These are phyloP conservation scores for Charina bottae DNA, from an alignment of 2,113 vertebrate species.

Conservation along the genomic window DNA sequence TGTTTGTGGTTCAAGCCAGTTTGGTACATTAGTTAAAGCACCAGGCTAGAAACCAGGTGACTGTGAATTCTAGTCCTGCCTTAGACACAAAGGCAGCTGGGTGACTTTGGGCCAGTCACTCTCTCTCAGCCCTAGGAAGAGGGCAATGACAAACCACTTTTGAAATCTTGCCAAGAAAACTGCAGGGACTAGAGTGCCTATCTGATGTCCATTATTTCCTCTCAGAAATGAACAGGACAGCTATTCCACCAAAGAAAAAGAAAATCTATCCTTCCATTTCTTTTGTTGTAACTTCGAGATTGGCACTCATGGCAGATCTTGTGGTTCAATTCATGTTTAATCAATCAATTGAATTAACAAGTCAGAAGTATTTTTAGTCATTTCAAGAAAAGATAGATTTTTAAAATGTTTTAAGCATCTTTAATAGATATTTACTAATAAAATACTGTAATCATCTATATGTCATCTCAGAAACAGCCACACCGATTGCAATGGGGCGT, in stretches of 20 bases:
- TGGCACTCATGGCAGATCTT: not conserved
- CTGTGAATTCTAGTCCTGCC: not conserved
- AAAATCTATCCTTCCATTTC: not conserved
- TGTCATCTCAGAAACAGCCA: not conserved
- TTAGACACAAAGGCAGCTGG: not conserved
- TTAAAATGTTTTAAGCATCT: not conserved
- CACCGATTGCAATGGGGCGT: not conserved
- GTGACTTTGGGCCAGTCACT: not conserved
- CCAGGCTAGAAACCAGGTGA: not conserved
- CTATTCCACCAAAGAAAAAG: not conserved
- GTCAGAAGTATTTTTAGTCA: not conserved
- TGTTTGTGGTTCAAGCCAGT: not conserved
- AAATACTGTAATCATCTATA: not conserved
- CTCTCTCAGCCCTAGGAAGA: not conserved
- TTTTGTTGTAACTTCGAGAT: not conserved
- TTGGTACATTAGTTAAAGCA: not conserved
- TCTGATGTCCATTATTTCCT: not conserved
- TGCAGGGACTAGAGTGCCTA: not conserved
- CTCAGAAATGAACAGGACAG: not conserved
- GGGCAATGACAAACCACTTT: not conserved
- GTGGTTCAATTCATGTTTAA: not conserved
- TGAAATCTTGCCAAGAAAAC: not conserved
- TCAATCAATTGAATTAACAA: not conserved
- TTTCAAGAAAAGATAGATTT: not conserved
- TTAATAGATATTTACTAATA: not conserved